A percentile compares a stretch with the other conserved stretches of the same genome.
Evolutionary conservation across 2,888 invertebrate genomes (phyloP).

Genomic region (Luperina nickerlii): DNA sequence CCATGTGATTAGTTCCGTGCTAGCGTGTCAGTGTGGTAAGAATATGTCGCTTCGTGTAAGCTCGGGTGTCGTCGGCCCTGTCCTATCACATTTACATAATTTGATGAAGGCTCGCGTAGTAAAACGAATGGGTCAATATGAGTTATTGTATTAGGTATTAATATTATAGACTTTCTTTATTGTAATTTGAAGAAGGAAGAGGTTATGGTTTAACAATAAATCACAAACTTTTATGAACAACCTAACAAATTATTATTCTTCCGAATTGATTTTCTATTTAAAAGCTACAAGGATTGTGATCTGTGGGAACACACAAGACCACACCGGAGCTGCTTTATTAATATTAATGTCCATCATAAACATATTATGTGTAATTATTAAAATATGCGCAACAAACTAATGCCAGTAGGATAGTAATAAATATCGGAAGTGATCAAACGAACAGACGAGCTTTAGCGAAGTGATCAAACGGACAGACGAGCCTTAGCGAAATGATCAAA

Average conservation of each 20-base stretch:
- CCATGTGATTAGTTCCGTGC: conserved; percentile 27
- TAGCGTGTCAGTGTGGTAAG: conserved; percentile 7
- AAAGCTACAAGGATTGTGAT: background rate
- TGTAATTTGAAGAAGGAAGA: conserved; percentile 7
- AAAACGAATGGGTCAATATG: conserved; percentile 8
- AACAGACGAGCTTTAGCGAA: too few relatives aligned
- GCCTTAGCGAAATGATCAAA: too few relatives aligned
- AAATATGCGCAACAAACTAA: background rate
- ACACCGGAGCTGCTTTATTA: background rate
- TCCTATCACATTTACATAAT: conserved; percentile 56
- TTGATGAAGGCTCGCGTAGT: conserved; percentile 18
- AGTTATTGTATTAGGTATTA: conserved; percentile 26
- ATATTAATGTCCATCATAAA: background rate
- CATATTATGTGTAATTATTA: background rate
- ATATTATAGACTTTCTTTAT: conserved; percentile 9
- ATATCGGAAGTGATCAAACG: conserved; percentile 14
- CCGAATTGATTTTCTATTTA: background rate
- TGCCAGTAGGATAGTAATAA: background rate
- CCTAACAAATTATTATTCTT: background rate
- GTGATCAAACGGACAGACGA: too few relatives aligned
- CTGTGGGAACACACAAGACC: background rate
- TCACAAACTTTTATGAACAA: background rate
- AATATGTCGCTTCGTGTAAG: conserved; percentile 39
- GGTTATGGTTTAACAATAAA: conserved; percentile 6
- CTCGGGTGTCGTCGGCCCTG: conserved; percentile 28